These are phyloP conservation scores for Ptilonorhynchus violaceus DNA, from an alignment of 2,113 vertebrate species.

Conservation along the genomic window DNA sequence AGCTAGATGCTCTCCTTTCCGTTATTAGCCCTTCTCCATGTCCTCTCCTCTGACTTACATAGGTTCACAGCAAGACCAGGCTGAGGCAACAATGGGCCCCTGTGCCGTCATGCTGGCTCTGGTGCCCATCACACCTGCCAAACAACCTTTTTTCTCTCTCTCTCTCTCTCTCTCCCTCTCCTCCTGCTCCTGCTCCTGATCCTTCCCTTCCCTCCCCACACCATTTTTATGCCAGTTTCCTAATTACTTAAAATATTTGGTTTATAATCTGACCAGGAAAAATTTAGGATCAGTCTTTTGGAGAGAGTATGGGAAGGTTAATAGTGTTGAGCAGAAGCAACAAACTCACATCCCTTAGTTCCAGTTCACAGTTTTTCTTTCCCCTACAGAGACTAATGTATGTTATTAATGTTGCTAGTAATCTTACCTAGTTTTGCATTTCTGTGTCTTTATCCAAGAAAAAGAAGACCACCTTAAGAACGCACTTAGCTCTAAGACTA, in stretches of 20 bases:
- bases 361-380: background rate
- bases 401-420: background rate
- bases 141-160: background rate
- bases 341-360: background rate
- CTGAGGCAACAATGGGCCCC: accelerated
- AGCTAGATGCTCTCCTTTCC: background rate
- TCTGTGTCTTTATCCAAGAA: background rate
- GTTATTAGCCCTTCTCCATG: background rate
- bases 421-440: background rate
- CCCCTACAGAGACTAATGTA: background rate
- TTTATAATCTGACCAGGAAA: background rate
- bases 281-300: background rate
- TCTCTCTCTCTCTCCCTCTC: no score
- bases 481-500: background rate
- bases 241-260: background rate
- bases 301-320: background rate
- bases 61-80: background rate
- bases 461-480: background rate
- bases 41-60: background rate
- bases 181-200: accelerated
- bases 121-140: background rate
- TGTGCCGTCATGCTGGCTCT: background rate
- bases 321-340: background rate
- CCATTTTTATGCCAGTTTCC: background rate
- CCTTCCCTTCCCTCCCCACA: no score